Evolutionary conservation across 30 jellyfish, hydroid and myxozoan species (phyloP).

Genomic region (Pseudorhiza aurosa): DNA sequence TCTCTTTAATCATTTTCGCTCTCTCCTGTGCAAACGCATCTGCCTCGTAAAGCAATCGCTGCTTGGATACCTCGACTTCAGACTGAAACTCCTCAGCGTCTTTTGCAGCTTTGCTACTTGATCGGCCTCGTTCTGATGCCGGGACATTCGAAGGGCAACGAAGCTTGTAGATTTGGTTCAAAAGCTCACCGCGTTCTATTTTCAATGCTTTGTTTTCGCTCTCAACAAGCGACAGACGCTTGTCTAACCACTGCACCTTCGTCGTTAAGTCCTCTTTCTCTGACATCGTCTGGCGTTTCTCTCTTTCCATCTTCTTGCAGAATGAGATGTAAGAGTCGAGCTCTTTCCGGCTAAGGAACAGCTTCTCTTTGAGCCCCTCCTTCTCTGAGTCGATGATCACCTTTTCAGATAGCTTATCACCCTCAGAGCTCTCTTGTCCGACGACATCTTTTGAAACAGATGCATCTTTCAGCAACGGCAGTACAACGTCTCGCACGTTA

Average conservation of each 20-base stretch:
- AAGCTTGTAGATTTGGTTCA: constrained; percentile 90
- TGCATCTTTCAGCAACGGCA: constrained; percentile 72
- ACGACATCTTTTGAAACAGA: constrained; percentile 34
- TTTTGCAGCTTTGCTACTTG: constrained; percentile 20
- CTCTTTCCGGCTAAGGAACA: constrained; percentile 90
- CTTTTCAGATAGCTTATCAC: constrained; percentile 71
- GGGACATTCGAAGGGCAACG: constrained; percentile 87
- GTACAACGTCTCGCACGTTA: constrained; percentile 78
- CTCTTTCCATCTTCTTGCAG: constrained; percentile 96
- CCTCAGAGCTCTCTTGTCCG: constrained; percentile 36
- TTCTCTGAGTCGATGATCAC: constrained; percentile 84
- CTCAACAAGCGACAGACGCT: constrained; percentile 82
- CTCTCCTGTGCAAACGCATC: constrained; percentile 98
- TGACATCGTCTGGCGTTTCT: constrained; percentile 92
- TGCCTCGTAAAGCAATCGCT: constrained; percentile 88
- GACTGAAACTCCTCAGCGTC: constrained; percentile 68
- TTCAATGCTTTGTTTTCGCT: constrained; percentile 85
- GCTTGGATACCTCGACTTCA: constrained; percentile 87
- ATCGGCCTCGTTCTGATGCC: constrained; percentile 57
- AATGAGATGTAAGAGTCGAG: constrained; percentile 96
- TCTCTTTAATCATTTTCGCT: constrained; percentile 82
- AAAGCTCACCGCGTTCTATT: constrained; percentile 85
- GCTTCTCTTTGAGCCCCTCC: constrained; percentile 83
- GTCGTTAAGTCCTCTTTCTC: constrained; percentile 95
- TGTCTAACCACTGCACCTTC: constrained; percentile 95